Conservation (phyloP, 2,797 vertebrate genomes). For the Hypotaenidia okinawae region DNA sequence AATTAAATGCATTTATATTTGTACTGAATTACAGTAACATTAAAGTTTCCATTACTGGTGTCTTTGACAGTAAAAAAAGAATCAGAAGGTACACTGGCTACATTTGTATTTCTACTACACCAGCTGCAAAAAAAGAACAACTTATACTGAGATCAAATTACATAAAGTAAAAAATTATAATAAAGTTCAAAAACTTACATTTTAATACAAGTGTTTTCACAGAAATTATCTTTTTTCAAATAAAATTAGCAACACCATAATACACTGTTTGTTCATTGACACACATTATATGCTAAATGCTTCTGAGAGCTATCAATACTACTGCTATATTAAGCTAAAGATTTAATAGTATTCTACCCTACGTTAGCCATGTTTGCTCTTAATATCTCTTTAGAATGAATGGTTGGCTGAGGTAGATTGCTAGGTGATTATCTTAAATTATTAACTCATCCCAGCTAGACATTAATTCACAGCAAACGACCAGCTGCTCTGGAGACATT, state of each 20-base stretch:
- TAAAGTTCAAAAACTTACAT: not conserved
- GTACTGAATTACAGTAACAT: not conserved
- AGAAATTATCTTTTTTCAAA: not conserved
- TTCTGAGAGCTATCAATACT: not conserved
- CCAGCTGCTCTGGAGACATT: not conserved
- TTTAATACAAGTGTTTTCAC: not conserved
- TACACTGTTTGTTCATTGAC: not conserved
- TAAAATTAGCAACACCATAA: not conserved
- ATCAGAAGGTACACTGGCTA: not conserved
- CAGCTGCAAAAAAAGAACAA: not conserved
- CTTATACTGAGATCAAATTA: not conserved
- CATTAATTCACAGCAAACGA: not conserved
- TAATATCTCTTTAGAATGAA: not conserved
- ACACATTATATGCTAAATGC: not conserved
- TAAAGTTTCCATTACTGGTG: not conserved
- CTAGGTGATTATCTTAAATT: constrained; percentile 1
- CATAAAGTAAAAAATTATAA: not conserved
- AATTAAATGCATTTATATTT: not conserved
- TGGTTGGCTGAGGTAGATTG: not conserved
- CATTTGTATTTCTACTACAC: not conserved
- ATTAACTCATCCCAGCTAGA: not conserved
- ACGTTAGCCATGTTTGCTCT: not conserved
- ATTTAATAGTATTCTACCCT: not conserved
- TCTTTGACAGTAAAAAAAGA: not conserved
- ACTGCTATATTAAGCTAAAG: not conserved